A percentile compares a stretch with the other conserved stretches of the same genome.
Conservation (phyloP, 2,113 vertebrate genomes). For the Elachura formosa region DNA sequence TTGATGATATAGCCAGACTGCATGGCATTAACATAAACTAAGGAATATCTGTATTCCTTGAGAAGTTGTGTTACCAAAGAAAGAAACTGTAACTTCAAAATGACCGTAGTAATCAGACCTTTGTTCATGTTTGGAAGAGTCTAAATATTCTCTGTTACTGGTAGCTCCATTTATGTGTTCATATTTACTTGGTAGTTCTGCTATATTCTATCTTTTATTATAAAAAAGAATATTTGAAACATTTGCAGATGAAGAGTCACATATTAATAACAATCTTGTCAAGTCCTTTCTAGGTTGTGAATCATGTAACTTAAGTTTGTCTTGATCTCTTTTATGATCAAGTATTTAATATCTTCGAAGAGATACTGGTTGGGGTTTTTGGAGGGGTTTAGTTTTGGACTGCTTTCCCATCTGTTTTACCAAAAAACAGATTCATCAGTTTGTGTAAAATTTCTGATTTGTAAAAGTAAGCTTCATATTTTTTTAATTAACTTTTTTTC, state of each 20-base stretch:
- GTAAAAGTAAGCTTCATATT: neutral
- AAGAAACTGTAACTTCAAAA: neutral
- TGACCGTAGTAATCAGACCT: neutral
- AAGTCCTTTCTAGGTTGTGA: neutral
- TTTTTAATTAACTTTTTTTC: neutral
- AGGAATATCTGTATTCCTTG: neutral
- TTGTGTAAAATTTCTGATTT: neutral
- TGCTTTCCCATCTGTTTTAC: neutral
- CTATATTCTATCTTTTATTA: neutral
- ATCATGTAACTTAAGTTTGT: neutral
- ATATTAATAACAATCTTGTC: neutral
- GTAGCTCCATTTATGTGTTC: neutral
- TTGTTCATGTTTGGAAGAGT: neutral
- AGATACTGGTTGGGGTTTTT: neutral
- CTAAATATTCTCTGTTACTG: neutral
- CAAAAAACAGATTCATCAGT: neutral
- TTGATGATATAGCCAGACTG: neutral
- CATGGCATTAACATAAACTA: neutral
- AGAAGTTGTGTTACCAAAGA: neutral
- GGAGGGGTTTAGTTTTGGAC: neutral
- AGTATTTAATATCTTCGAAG: neutral
- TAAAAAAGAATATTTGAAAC: neutral
- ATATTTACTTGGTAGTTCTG: neutral
- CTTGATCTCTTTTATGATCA: neutral
- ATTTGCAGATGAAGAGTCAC: neutral